These are phyloP conservation scores for Calliscelio sp. DNA, from an alignment of 2,888 invertebrate species.

Conservation along the genomic window DNA sequence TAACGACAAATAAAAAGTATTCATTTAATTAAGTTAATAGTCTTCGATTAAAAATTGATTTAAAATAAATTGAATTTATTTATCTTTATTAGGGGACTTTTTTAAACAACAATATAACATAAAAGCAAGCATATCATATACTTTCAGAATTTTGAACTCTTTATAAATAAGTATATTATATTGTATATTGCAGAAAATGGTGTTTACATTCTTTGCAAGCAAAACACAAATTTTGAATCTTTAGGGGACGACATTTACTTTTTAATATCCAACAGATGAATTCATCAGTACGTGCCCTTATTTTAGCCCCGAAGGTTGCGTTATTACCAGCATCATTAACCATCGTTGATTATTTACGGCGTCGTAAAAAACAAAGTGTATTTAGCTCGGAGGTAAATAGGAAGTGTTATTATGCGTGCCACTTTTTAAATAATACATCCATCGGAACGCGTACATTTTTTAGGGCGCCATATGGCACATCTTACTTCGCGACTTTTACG, in stretches of 20 bases:
- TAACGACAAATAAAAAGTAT: too few relatives aligned
- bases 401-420: slow-evolving; percentile 62
- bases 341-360: slow-evolving; percentile 78
- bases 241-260: slow-evolving; percentile 24
- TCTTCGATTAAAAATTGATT: too few relatives aligned
- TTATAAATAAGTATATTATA: too few relatives aligned
- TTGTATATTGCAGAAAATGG: too few relatives aligned
- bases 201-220: too few relatives aligned
- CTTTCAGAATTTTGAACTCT: too few relatives aligned
- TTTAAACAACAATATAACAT: too few relatives aligned
- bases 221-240: neutral
- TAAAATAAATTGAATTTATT: too few relatives aligned
- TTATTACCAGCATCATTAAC: slow-evolving; percentile 60
- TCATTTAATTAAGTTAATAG: too few relatives aligned
- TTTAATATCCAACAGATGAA: slow-evolving; percentile 26
- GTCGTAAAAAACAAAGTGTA: slow-evolving; percentile 75
- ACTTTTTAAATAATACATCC: slow-evolving; percentile 45
- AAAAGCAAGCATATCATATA: too few relatives aligned
- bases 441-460: slow-evolving; percentile 34
- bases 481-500: slow-evolving; percentile 64
- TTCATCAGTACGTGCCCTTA: slow-evolving; percentile 31
- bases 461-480: slow-evolving; percentile 43
- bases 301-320: slow-evolving; percentile 28
- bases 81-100: too few relatives aligned
- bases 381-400: slow-evolving; percentile 76